These are phyloP conservation scores for Crenuchus spilurus DNA, from an alignment of 2,797 vertebrate species.

Conservation along the genomic window DNA sequence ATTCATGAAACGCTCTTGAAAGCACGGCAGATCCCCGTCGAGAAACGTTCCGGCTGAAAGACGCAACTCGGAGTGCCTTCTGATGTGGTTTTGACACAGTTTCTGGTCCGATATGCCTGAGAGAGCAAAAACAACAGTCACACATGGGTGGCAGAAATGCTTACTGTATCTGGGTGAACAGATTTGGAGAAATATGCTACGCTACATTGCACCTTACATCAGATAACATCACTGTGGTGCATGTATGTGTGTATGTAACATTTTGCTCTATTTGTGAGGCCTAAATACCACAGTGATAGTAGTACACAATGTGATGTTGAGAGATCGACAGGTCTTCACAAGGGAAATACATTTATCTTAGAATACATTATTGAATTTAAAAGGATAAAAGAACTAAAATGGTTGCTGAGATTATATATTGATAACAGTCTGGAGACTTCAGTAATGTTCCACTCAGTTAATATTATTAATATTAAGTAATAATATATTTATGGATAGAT, in stretches of 20 bases:
- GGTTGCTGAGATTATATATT: too few species aligned
- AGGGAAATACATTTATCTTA: too few species aligned
- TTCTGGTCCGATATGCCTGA: constrained; percentile 16
- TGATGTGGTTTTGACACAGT: constrained; percentile 35
- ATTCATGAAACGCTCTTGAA: constrained; percentile 20
- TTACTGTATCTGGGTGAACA: constrained; percentile 20
- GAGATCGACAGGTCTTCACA: not conserved
- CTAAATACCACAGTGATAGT: not conserved
- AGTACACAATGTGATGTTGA: not conserved
- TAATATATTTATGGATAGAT: too few species aligned
- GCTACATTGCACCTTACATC: constrained; percentile 16
- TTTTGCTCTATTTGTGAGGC: not conserved
- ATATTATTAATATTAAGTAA: too few species aligned
- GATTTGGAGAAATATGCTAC: constrained; percentile 14
- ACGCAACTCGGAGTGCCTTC: not conserved
- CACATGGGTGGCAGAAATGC: constrained; percentile 5
- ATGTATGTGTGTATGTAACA: not conserved
- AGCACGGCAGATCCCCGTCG: not conserved
- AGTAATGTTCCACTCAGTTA: too few species aligned
- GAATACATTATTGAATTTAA: too few species aligned
- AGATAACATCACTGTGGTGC: constrained; percentile 1
- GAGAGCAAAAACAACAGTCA: constrained; percentile 20
- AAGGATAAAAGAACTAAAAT: too few species aligned
- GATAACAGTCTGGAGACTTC: too few species aligned
- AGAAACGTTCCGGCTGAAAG: constrained; percentile 6